These are phyloP conservation scores for Torymus texanus DNA, from an alignment of 2,888 invertebrate genomes.

Conservation along the genomic window DNA sequence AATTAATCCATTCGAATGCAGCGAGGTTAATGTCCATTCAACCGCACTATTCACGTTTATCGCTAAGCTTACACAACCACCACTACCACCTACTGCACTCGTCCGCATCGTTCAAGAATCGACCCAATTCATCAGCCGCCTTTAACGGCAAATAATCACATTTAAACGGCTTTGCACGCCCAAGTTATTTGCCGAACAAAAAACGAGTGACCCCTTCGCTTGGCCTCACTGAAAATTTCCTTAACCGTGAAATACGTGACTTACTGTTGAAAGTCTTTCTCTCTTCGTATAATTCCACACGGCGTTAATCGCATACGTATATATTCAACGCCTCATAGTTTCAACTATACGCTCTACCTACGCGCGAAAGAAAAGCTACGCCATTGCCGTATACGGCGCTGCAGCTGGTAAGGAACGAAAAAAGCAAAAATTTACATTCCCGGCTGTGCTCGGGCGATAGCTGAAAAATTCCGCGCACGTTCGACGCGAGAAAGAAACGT, in stretches of 20 bases:
- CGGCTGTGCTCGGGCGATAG: constrained; percentile 10
- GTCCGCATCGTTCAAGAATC: no score
- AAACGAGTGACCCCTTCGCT: background rate
- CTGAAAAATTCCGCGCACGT: constrained; percentile 61
- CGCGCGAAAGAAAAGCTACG: background rate
- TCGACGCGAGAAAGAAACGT: constrained; percentile 50
- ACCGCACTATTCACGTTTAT: no score
- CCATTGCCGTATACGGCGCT: no score
- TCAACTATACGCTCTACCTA: background rate
- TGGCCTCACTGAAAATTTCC: background rate
- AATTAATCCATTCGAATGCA: no score
- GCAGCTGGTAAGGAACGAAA: background rate
- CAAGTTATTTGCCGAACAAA: background rate
- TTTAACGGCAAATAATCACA: no score
- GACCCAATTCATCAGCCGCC: no score
- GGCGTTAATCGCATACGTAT: constrained; percentile 29
- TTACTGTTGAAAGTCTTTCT: background rate
- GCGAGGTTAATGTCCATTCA: no score
- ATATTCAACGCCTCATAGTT: constrained; percentile 25
- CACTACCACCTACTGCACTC: no score
- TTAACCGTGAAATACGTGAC: constrained; percentile 28
- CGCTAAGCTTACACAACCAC: no score
- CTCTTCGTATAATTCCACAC: background rate
- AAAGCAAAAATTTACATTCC: constrained; percentile 43
- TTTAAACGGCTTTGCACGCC: background rate